Evolutionary conservation across 2,888 invertebrate species (phyloP).

Genomic region (Gari tellinella): DNA sequence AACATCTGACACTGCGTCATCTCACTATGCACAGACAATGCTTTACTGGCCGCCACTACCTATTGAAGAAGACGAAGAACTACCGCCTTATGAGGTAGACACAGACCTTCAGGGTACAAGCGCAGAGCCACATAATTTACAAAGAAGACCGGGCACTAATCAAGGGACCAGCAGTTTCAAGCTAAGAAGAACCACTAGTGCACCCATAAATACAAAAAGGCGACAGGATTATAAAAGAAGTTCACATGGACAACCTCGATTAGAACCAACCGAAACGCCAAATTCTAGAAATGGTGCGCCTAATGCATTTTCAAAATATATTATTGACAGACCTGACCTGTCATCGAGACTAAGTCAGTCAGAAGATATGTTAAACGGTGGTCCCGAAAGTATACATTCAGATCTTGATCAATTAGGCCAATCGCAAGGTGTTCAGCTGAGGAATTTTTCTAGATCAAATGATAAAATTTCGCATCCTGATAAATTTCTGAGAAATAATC

Average conservation of each 20-base stretch:
- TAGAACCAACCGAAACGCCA: neutral
- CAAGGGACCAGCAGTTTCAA: too few relatives aligned
- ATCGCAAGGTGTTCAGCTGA: slow-evolving; percentile 11
- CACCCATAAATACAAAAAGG: neutral
- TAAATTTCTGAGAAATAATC: slow-evolving; percentile 10
- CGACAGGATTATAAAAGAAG: neutral
- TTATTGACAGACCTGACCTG: neutral
- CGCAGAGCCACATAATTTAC: neutral
- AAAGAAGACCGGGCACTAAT: too few relatives aligned
- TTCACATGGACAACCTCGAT: neutral
- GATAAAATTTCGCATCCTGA: slow-evolving; percentile 23
- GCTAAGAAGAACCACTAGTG: slow-evolving; percentile 10
- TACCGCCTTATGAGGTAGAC: slow-evolving; percentile 75
- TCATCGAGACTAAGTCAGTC: slow-evolving; percentile 36
- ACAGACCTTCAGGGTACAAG: slow-evolving; percentile 15
- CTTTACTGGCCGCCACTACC: slow-evolving; percentile 57
- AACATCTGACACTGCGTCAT: neutral
- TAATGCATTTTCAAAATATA: neutral
- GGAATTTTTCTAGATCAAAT: slow-evolving; percentile 29
- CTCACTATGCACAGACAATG: slow-evolving; percentile 44
- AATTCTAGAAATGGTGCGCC: neutral
- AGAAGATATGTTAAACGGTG: slow-evolving; percentile 32
- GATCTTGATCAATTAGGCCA: neutral
- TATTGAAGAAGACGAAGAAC: slow-evolving; percentile 74
- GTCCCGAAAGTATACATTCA: slow-evolving; percentile 1